phyloP scores from a whole-genome alignment of 2,113 vertebrate species.

The Myiagra hebetior region DNA sequence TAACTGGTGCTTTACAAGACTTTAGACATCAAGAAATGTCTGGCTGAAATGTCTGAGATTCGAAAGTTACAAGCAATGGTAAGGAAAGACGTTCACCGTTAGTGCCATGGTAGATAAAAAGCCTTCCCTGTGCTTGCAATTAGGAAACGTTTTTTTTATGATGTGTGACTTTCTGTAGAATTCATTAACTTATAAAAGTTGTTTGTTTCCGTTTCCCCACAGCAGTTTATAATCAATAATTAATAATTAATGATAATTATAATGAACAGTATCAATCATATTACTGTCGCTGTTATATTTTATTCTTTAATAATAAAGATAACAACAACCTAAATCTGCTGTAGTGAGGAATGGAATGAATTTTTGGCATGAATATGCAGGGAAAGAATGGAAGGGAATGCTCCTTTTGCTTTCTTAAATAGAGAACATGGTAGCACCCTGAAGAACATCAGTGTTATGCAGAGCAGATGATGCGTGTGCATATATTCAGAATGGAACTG shows the following conservation, averaged over 20 bases:
- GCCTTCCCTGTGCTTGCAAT: not conserved
- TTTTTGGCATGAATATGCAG: not conserved
- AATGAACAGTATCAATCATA: not conserved
- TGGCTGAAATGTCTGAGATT: not conserved
- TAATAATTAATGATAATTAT: too few relatives aligned
- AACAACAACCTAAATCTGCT: not conserved
- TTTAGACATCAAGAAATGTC: not conserved
- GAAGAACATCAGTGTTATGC: not conserved
- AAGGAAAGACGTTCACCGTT: not conserved
- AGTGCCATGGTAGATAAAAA: not conserved
- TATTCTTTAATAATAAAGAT: not conserved
- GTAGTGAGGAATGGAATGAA: not conserved
- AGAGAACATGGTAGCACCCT: not conserved
- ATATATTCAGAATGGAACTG: not conserved
- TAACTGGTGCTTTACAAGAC: not conserved
- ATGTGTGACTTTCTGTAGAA: not conserved
- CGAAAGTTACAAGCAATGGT: not conserved
- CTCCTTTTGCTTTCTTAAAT: not conserved
- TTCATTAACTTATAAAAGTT: not conserved
- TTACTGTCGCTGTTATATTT: not conserved
- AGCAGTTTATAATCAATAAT: not conserved
- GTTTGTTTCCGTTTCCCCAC: not conserved
- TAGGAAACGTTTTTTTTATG: not conserved
- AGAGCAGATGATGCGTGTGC: not conserved
- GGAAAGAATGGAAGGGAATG: not conserved